Percentiles rank a stretch among this genome's conserved stretches.
Conservation (phyloP, 2,797 vertebrate genomes). For the Moxostoma hubbsi region DNA sequence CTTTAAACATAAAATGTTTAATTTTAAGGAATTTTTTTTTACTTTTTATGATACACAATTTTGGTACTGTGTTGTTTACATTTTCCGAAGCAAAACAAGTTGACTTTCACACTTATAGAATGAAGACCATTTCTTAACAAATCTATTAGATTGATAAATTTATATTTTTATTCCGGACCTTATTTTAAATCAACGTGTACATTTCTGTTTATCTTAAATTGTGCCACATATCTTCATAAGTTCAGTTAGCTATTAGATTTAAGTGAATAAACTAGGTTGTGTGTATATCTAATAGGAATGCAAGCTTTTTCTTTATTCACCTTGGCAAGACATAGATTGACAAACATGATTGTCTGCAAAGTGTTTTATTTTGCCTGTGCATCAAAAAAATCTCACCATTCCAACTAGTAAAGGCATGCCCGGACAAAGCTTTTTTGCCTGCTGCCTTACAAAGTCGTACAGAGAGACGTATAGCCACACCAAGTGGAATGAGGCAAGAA, state of each 20-base stretch:
- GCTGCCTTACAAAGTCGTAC: constrained; percentile 51
- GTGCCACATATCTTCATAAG: not conserved
- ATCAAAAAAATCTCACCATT: constrained; percentile 33
- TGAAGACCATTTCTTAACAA: not conserved
- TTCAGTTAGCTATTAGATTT: not conserved
- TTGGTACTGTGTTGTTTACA: too few relatives aligned
- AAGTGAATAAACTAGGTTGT: not conserved
- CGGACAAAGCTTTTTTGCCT: constrained; percentile 37
- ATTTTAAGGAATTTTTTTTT: too few relatives aligned
- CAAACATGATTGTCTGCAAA: constrained; percentile 36
- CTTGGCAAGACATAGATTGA: not conserved
- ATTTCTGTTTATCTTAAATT: not conserved
- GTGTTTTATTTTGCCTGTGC: constrained; percentile 28
- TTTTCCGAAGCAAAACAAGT: too few relatives aligned
- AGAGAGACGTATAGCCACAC: not conserved
- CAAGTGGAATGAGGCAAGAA: constrained; percentile 40
- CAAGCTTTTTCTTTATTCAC: constrained; percentile 4
- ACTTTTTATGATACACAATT: too few relatives aligned
- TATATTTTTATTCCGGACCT: not conserved
- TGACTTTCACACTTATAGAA: not conserved
- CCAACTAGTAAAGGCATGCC: constrained; percentile 46
- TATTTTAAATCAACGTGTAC: not conserved
- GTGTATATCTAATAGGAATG: constrained; percentile 26
- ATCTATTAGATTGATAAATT: not conserved
- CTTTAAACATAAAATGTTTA: too few relatives aligned